Evolutionary conservation across 2,797 vertebrate species (phyloP).

Genomic region (Takifugu rubripes): DNA sequence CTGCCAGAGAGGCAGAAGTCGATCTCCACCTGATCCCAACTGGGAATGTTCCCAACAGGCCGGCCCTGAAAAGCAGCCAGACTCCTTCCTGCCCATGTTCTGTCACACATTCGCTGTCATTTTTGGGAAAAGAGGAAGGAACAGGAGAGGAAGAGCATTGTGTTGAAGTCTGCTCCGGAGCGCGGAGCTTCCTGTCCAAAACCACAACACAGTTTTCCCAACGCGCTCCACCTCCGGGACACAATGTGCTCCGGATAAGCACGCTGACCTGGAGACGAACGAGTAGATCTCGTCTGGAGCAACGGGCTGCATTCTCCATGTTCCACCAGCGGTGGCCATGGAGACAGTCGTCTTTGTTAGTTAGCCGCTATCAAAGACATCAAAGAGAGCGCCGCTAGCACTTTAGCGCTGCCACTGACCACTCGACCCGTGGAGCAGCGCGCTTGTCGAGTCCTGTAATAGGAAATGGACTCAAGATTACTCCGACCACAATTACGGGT

Average conservation of each 20-base stretch:
- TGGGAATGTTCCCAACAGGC: too few species aligned
- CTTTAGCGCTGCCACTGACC: constrained; percentile 63
- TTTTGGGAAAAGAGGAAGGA: constrained; percentile 25
- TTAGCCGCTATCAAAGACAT: constrained; percentile 61
- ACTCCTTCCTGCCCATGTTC: too few species aligned
- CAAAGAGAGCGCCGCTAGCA: constrained; percentile 61
- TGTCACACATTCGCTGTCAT: too few species aligned
- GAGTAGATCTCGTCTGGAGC: constrained; percentile 39
- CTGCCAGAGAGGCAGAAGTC: neutral
- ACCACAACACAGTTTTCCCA: constrained; percentile 18
- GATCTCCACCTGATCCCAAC: too few species aligned
- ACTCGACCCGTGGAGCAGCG: constrained; percentile 66
- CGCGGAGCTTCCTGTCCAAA: constrained; percentile 18
- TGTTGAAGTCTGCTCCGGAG: neutral
- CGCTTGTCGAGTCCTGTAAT: constrained; percentile 36
- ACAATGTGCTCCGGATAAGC: constrained; percentile 24
- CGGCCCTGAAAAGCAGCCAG: too few species aligned
- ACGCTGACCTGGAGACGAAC: constrained; percentile 74
- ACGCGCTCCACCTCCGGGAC: constrained; percentile 7
- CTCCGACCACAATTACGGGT: constrained; percentile 41
- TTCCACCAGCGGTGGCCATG: constrained; percentile 68
- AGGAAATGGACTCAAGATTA: constrained; percentile 75
- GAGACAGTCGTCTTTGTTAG: constrained; percentile 68
- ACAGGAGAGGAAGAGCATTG: constrained; percentile 32
- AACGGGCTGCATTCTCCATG: constrained; percentile 63